Percentiles rank a stretch among this genome's conserved stretches.
phyloP scores from a whole-genome alignment of 2,888 invertebrate species.

The Calameuta filiformis region DNA sequence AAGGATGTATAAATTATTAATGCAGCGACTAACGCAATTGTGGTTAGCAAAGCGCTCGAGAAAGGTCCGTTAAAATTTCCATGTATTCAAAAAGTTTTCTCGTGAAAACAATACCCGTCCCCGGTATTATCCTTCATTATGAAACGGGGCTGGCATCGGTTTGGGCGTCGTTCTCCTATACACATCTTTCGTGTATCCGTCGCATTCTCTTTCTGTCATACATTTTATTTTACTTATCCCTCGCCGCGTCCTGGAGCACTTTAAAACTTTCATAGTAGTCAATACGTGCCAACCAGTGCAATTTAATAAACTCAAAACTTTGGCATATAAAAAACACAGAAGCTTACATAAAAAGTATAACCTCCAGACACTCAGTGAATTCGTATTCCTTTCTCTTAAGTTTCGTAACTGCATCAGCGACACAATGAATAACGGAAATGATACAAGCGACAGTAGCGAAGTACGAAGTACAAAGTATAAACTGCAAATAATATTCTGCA shows the following conservation, averaged over 20 bases:
- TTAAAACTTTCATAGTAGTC: not conserved
- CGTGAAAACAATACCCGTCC: conserved; percentile 33
- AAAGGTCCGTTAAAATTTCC: conserved; percentile 29
- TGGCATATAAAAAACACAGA: not conserved
- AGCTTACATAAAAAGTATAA: not conserved
- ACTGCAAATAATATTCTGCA: not conserved
- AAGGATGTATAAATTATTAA: not conserved
- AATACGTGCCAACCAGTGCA: not conserved
- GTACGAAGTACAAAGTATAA: not conserved
- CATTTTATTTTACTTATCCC: not conserved
- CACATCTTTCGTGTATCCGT: not conserved
- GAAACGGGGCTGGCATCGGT: conserved; percentile 25
- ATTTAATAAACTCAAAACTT: not conserved
- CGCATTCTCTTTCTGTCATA: not conserved
- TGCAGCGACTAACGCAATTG: not conserved
- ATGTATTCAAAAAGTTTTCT: conserved; percentile 25
- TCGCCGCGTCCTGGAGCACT: not conserved
- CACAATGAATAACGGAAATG: not conserved
- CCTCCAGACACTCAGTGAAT: not conserved
- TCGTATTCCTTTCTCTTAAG: not conserved
- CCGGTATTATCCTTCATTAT: conserved; percentile 34
- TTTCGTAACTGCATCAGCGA: not conserved
- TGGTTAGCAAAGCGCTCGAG: not conserved
- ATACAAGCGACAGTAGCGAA: not conserved
- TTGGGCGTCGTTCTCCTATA: conserved; percentile 16